Base-by-base conservation (phyloP, 2,888 invertebrate species). In the Drosophila basisetae region DNA sequence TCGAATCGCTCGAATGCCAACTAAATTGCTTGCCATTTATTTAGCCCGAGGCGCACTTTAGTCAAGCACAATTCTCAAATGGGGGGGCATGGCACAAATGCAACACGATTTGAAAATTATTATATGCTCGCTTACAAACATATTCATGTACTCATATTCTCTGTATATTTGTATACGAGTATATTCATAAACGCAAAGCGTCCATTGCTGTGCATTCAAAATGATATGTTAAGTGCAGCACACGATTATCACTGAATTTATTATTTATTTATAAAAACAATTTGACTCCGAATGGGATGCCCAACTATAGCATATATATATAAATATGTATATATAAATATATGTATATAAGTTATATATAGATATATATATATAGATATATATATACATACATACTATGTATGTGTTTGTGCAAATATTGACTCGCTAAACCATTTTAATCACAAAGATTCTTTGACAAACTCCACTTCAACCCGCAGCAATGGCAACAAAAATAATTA, bases 1-100 rank as follows among this genome's bases (percentile, higher is more conserved):
- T 76, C 65, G 80, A 76, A 76, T 78, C 65, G 54, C 80, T 73
- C 68, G 78, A 76, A 78, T 78, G 65, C 80, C 78, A 78, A 69
- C 78, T 76, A 78, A 78, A 78, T 78, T 80, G 80, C 80, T 76
- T 50, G 63, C 67, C 80, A 78, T 78, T 78, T 80, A 64, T 78
- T 53, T 58, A 22, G 6, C 68, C 43, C 54, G 52, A 52, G 68
- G 49, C 37, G 39, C 55, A 35, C 59, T 39, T 30, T 37, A 31
- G 9, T 22, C 39, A n/a, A 66, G 47, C n/a, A 49, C 39, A 50
- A 39, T 18, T n/a, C 35, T 37, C n/a, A 28, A 11, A 28, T 16
- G 41, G 25, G 33, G 41, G 25, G 37, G 69, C 49, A 64, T 65
- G 53, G 65, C 58, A 62, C 56, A 62, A 25, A 37, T 62, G 59